Evolutionary conservation across 2,113 vertebrate genomes (phyloP).

Genomic region (Vireo altiloquus): DNA sequence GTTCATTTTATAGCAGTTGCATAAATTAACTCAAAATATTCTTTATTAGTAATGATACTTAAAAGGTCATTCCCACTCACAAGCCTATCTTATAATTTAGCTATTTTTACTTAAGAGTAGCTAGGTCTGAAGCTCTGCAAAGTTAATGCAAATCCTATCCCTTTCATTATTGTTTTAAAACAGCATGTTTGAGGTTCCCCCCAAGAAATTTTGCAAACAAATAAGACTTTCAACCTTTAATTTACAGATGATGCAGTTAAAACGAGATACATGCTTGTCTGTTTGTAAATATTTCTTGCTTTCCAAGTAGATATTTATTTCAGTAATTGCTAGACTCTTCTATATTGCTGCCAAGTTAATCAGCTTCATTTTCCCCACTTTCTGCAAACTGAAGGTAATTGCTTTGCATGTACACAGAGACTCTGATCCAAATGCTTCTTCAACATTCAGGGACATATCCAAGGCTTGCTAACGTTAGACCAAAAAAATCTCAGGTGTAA

Average conservation of each 20-base stretch:
- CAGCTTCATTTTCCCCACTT: neutral
- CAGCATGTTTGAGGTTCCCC: neutral
- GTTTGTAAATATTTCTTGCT: neutral
- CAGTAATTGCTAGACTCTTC: neutral
- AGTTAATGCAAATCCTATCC: neutral
- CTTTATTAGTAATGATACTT: neutral
- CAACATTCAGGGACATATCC: neutral
- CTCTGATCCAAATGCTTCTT: neutral
- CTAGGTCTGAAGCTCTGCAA: neutral
- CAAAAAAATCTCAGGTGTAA: neutral
- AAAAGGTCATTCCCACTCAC: neutral
- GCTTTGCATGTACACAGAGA: neutral
- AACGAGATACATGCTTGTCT: neutral
- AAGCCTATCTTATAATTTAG: neutral
- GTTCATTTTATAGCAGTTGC: neutral
- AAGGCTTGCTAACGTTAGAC: rapidly evolving
- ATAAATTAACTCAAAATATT: neutral
- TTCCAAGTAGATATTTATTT: neutral
- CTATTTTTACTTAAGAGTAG: neutral
- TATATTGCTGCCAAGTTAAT: constrained; percentile 9
- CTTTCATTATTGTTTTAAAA: neutral
- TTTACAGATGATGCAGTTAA: neutral
- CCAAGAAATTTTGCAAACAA: neutral
- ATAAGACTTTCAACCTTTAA: neutral
- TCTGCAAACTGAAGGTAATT: neutral